Base-by-base conservation (phyloP, 1,140 invertebrate genomes). In the Calephelis nemesis region DNA sequence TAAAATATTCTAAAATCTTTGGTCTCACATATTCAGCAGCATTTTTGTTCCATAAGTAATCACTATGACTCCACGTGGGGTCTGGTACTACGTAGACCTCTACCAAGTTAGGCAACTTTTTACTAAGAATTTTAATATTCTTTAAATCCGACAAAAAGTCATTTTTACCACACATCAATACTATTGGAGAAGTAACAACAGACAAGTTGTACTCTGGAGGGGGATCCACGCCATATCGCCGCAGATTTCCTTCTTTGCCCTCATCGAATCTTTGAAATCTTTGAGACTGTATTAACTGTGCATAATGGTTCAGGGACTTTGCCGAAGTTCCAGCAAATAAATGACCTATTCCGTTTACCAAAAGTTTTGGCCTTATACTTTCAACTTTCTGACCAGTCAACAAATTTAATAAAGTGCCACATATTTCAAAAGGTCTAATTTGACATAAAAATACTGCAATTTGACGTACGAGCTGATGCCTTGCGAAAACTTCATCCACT, bases 241-340 rank as follows among this genome's bases (percentile, higher is more conserved):
- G 12, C 4, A 47, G 45, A 45, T 63, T 63, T 5, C 12, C 62
- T 48, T 63, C 45, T 47, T 15, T 19, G 5, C 62, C 62, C 5
- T 48, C 62, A 10, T 63, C 62, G 9, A 47, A 63, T 47, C 62
- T 45, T 47, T 63, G 62, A 19, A 63, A 63, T 15, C 45, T 63
- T 15, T 63, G 45, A 4, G 62, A 13, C 5, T n/a, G 13, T 11
- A 63, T 63, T 15, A 63, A 13, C 13, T 63, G 62, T 11, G 40
- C 62, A 45, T 47, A 63, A 47, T 63, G 62, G 6, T 47, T 9
- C 12, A 63, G 4, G 5, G 62, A 47, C 19, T 63, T 63, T 11
- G 62, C 5, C 2, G 62, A 42, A 10, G 47, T 15, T 7, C 62
- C 62, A 1, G 30, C 62, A 13, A 63, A 47, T 10, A 63, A 10